A percentile compares a stretch with the other conserved stretches of the same genome.
Conservation (phyloP, 2,113 vertebrate genomes). For the Propithecus coquereli region DNA sequence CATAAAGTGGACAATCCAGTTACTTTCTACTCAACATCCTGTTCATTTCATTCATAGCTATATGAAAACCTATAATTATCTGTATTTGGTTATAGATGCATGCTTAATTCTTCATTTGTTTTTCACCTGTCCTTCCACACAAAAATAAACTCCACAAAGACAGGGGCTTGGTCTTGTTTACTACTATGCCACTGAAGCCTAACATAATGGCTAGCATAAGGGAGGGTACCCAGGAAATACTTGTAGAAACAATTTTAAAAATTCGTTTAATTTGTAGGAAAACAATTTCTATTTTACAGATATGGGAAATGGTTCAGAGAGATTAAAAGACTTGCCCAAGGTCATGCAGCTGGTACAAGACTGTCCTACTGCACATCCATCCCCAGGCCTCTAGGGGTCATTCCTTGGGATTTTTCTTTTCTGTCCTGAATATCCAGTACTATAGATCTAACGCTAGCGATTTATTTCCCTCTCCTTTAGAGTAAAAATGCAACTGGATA, state of each 20-base stretch:
- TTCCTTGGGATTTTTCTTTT: neutral
- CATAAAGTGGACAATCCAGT: neutral
- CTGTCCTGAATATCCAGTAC: neutral
- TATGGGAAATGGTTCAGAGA: neutral
- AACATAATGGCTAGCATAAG: neutral
- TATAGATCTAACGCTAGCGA: neutral
- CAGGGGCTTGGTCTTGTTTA: neutral
- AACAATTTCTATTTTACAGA: neutral
- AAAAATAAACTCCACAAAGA: neutral
- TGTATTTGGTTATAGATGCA: neutral
- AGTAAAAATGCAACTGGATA: conserved; percentile 35
- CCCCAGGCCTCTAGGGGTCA: no score
- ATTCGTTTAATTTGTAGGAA: neutral
- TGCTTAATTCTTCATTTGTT: neutral
- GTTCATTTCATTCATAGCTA: neutral
- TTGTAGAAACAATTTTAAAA: neutral
- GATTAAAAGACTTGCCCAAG: neutral
- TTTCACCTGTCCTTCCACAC: neutral
- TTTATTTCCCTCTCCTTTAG: conserved; percentile 6
- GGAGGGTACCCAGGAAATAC: neutral
- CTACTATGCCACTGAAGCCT: neutral
- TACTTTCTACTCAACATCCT: neutral
- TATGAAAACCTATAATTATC: neutral
- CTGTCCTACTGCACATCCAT: neutral
- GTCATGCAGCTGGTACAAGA: neutral